Conservation (phyloP, 1,140 invertebrate species). For the Eueides isabella region DNA sequence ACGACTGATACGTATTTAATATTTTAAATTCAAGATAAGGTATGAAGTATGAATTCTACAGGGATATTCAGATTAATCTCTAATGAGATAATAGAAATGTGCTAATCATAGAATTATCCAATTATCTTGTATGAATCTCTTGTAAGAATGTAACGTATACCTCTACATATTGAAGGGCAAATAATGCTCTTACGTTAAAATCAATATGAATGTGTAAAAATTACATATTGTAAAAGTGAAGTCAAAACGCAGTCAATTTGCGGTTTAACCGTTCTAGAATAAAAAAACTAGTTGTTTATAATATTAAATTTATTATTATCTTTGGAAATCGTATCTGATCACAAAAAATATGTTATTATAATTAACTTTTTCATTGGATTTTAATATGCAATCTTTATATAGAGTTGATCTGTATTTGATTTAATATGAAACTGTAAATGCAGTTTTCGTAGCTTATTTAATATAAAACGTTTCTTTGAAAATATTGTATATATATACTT, state of each 20-base stretch:
- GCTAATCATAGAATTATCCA: background rate
- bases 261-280: constrained; percentile 23
- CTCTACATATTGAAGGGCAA: background rate
- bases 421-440: background rate
- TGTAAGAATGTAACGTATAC: background rate
- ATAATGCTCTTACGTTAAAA: background rate
- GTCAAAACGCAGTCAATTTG: constrained; percentile 26
- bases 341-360: background rate
- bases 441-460: background rate
- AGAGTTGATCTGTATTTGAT: background rate
- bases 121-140: background rate
- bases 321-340: background rate
- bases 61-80: background rate
- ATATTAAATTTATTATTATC: background rate
- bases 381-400: background rate
- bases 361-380: background rate
- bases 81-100: background rate
- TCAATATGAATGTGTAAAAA: background rate
- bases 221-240: background rate
- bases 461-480: background rate
- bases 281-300: constrained; percentile 1
- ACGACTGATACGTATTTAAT: background rate
- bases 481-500: background rate
- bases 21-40: background rate
- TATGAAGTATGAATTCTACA: no score